Evolutionary conservation across 2,797 vertebrate genomes (phyloP).

Genomic region (Sarcophilus harrisii): DNA sequence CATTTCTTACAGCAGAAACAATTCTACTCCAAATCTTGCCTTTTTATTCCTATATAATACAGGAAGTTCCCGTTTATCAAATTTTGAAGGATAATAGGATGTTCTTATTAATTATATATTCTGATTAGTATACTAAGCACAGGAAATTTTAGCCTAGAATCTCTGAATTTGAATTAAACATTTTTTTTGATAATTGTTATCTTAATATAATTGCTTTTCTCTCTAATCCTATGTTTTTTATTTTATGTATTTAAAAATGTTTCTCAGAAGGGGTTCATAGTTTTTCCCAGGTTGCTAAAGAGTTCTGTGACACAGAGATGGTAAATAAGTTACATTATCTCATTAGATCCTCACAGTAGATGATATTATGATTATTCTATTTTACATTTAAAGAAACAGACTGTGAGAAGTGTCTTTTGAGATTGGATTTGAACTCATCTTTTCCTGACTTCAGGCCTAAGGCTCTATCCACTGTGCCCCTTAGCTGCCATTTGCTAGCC

Average conservation of each 20-base stretch:
- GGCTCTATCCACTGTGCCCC: rapidly evolving
- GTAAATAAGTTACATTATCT: neutral
- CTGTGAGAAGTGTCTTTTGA: neutral
- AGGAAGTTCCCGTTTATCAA: neutral
- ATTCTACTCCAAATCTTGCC: neutral
- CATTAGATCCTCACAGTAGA: too few relatives aligned
- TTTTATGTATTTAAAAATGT: neutral
- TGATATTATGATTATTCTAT: neutral
- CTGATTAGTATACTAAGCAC: neutral
- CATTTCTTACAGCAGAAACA: neutral
- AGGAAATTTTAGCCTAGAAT: neutral
- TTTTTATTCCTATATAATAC: neutral
- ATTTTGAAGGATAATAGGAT: neutral
- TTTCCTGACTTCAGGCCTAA: neutral
- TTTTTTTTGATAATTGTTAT: neutral
- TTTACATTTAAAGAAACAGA: neutral
- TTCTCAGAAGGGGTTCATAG: neutral
- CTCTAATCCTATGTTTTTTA: neutral
- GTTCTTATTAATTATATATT: neutral
- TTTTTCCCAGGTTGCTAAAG: neutral
- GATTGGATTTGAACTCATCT: neutral
- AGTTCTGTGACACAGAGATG: neutral
- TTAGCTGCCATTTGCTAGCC: neutral
- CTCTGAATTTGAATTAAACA: neutral
- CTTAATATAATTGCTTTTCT: neutral